These are phyloP conservation scores for Diachasma alloeum DNA, from an alignment of 1,140 invertebrate genomes.

Conservation along the genomic window DNA sequence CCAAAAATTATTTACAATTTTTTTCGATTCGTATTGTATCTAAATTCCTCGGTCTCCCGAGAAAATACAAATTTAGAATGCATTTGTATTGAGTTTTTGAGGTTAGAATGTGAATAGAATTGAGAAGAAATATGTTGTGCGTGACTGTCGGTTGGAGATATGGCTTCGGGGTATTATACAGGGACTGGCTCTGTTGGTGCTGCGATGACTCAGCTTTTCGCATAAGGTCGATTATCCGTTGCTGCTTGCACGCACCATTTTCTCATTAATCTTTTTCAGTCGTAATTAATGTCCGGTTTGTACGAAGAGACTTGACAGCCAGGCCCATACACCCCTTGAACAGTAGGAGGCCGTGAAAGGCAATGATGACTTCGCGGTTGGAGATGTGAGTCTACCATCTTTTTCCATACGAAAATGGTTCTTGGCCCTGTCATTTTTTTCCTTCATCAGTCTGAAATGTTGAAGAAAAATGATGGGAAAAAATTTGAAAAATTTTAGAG, in stretches of 20 bases:
- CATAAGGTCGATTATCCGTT: conserved; percentile 32
- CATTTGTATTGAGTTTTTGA: neutral
- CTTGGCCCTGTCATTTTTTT: neutral
- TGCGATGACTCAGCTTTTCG: conserved; percentile 36
- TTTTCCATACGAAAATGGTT: neutral
- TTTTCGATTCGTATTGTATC: neutral
- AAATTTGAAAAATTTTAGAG: too few relatives aligned
- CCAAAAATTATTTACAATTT: neutral
- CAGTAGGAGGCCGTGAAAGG: conserved; percentile 39
- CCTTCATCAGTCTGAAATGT: neutral
- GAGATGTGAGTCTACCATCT: neutral
- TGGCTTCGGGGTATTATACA: conserved; percentile 17
- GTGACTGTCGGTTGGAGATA: neutral
- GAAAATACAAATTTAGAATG: neutral
- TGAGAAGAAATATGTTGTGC: conserved; percentile 4
- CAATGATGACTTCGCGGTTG: conserved; percentile 31
- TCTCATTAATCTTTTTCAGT: conserved; percentile 49
- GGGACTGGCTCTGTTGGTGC: neutral
- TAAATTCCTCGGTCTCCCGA: neutral
- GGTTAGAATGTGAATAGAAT: neutral
- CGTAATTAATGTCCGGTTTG: conserved; percentile 49
- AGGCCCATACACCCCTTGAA: conserved; percentile 17
- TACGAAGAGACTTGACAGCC: conserved; percentile 33
- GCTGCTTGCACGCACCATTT: conserved; percentile 39
- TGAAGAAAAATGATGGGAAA: neutral